Conservation (phyloP, 2,888 invertebrate species). For the Ophion ventricosus region DNA sequence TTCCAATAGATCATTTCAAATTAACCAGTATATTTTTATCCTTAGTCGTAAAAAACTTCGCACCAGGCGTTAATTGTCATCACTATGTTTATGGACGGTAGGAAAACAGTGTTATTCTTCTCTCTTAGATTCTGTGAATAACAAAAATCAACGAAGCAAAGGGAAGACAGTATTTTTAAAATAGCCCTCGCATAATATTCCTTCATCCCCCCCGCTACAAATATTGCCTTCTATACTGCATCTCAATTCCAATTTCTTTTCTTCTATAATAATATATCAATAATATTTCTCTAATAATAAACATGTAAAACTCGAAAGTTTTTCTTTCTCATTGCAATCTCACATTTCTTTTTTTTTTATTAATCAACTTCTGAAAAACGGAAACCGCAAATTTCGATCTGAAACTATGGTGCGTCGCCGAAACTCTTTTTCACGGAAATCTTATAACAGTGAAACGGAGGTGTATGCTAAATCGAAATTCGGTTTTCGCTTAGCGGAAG, state of each 20-base stretch:
- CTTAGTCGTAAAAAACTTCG: slow-evolving; percentile 57
- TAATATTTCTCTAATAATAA: background rate
- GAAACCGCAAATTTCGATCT: too few species aligned
- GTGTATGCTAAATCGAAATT: too few species aligned
- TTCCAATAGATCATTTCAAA: slow-evolving; percentile 22
- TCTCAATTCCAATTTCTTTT: slow-evolving; percentile 7
- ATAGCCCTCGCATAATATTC: background rate
- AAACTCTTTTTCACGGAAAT: too few species aligned
- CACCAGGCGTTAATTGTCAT: slow-evolving; percentile 64
- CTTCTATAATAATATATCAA: background rate
- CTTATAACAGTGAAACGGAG: too few species aligned
- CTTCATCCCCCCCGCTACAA: background rate
- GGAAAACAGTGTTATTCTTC: slow-evolving; percentile 52
- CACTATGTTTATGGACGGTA: slow-evolving; percentile 63
- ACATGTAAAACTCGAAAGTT: background rate
- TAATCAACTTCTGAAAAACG: too few species aligned
- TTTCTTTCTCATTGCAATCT: slow-evolving; percentile 2
- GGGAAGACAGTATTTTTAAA: background rate
- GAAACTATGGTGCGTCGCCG: too few species aligned
- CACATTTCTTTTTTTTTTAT: slow-evolving; percentile 1
- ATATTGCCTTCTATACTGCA: slow-evolving; percentile 1
- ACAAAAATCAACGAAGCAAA: slow-evolving; percentile 30
- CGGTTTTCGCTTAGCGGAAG: too few species aligned
- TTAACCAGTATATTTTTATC: slow-evolving; percentile 36
- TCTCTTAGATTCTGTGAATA: slow-evolving; percentile 30